Evolutionary conservation across 2,888 invertebrate species (phyloP).

Genomic region (Ormia ochracea): DNA sequence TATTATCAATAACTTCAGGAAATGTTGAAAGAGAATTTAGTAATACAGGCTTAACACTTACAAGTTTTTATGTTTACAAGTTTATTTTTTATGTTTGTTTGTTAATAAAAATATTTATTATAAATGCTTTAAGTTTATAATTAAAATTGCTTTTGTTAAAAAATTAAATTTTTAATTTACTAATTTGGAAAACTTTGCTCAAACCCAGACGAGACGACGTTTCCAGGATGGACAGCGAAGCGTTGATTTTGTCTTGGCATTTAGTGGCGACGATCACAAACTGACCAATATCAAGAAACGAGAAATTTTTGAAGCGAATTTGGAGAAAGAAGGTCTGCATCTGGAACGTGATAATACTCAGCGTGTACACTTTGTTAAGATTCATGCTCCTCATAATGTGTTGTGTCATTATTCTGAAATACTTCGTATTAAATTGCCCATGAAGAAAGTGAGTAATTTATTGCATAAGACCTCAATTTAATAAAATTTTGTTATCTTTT

Average conservation of each 20-base stretch:
- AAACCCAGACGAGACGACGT: conserved; percentile 77
- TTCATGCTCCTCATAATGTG: conserved; percentile 85
- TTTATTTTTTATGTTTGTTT: too few relatives aligned
- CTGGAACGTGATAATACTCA: conserved; percentile 81
- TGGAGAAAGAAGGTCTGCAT: conserved; percentile 80
- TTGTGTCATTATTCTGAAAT: conserved; percentile 85
- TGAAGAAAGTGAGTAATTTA: conserved; percentile 81
- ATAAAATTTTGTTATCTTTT: background rate
- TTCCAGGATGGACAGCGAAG: conserved; percentile 78
- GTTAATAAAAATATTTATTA: too few relatives aligned
- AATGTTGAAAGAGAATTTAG: too few relatives aligned
- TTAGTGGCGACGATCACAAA: conserved; percentile 76
- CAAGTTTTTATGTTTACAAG: too few relatives aligned
- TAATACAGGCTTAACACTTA: too few relatives aligned
- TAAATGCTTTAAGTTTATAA: too few relatives aligned
- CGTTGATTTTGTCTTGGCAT: conserved; percentile 83
- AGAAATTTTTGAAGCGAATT: conserved; percentile 80
- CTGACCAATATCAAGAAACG: conserved; percentile 76
- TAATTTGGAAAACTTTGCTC: background rate
- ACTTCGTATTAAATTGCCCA: conserved; percentile 86
- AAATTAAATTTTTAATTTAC: background rate
- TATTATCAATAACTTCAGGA: too few relatives aligned
- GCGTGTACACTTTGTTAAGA: conserved; percentile 83
- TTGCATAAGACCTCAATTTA: background rate
- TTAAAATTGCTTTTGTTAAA: too few relatives aligned